Evolutionary conservation across 1,140 invertebrate genomes (phyloP), one percentile per base, ranked within the genome.

Genomic region (Tribolium madens): DNA sequence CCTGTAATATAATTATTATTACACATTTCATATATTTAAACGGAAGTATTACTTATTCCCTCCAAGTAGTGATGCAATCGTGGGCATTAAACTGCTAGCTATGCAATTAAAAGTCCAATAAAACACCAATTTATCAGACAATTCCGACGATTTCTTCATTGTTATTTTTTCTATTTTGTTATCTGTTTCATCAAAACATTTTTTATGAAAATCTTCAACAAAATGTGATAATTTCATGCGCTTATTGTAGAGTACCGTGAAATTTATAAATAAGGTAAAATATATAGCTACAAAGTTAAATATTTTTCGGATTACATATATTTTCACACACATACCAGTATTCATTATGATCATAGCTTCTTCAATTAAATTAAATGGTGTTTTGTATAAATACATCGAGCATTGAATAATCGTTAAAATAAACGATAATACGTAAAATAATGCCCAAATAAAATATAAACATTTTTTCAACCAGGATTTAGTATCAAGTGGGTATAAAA

Each of bases 321-420:
- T 26, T 26, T 26, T 26, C 3, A 3, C 0, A 5, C 5, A 64
- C 57, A 9, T 10, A 64, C 57, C 57, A 13, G 57, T 64, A 26
- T 64, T 64, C 57, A 64, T 64, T 33, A 64, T 64, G 6, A 64
- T 33, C 57, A 64, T 64, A 1, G 57, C 21, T 14, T 64, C 57
- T 7, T 64, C 26, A 13, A 64, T 64, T 12, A 64, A 64, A 14
- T 64, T 12, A 14, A 64, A 64, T 3, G 57, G 26, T 1, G 21
- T 64, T 64, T 33, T 14, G 26, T 33, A 64, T 26, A 64, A 33
- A 33, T 64, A 64, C 21, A 64, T 14, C n/a, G 13, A 21, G 13
- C 57, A 64, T 18, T 64, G 57, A 14, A 64, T 5, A 14, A 64
- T 36, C 2, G 26, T 64, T 13, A 26, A 31, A 13, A 64, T 13